These are phyloP conservation scores for Prenolepis imparis DNA, from an alignment of 2,888 invertebrate genomes.

Conservation along the genomic window DNA sequence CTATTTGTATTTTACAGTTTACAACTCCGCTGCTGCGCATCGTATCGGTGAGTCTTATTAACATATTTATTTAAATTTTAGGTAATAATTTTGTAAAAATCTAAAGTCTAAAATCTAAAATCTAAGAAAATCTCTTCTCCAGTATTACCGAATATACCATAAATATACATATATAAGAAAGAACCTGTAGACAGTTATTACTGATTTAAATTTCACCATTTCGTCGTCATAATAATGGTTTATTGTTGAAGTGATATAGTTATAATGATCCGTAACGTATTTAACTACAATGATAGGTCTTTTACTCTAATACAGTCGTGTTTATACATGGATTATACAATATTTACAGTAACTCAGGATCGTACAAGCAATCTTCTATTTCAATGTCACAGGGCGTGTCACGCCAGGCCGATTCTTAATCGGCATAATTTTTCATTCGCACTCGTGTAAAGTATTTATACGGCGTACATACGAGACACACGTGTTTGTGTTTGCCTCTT, in stretches of 20 bases:
- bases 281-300: slow-evolving; percentile 85
- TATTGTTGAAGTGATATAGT: slow-evolving; percentile 86
- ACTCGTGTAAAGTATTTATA: slow-evolving; percentile 53
- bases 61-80: too few species aligned
- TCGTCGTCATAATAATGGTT: slow-evolving; percentile 85
- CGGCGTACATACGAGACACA: slow-evolving; percentile 42
- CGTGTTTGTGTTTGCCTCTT: slow-evolving; percentile 16
- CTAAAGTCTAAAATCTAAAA: too few species aligned
- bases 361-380: slow-evolving; percentile 80
- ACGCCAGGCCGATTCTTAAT: slow-evolving; percentile 56
- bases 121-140: too few species aligned
- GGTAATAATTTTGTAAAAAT: too few species aligned
- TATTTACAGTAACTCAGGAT: slow-evolving; percentile 85
- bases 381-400: slow-evolving; percentile 65
- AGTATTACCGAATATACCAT: too few species aligned
- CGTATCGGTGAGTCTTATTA: too few species aligned
- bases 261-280: slow-evolving; percentile 86
- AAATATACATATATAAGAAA: slow-evolving; percentile 3
- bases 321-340: slow-evolving; percentile 86
- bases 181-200: not conserved
- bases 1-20: too few species aligned
- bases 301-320: slow-evolving; percentile 83
- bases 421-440: slow-evolving; percentile 54
- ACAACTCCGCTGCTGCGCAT: too few species aligned
- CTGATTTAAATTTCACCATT: slow-evolving; percentile 25